Conservation (phyloP, 2,113 vertebrate species). For the Vireo altiloquus region DNA sequence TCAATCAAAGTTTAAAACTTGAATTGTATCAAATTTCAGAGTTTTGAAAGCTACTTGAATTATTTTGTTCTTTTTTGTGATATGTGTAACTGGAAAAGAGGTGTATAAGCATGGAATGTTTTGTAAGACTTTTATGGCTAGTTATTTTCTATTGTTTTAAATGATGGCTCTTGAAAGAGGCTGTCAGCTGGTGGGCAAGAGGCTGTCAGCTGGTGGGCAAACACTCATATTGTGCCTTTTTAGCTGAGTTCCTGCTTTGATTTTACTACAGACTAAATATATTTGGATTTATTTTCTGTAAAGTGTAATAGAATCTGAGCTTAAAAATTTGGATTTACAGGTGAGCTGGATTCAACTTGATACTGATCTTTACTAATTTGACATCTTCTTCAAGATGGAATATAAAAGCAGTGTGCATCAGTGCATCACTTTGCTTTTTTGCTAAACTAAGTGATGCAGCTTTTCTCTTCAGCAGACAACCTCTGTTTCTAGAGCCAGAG, state of each 20-base stretch:
- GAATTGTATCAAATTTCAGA: neutral
- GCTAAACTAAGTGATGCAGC: neutral
- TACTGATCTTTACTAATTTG: neutral
- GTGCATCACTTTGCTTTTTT: fast-evolving
- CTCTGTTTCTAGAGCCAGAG: neutral
- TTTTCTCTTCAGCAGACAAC: neutral
- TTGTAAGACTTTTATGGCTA: neutral
- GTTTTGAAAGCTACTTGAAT: neutral
- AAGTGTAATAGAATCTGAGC: neutral
- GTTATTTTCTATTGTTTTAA: neutral
- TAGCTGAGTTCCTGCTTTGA: neutral
- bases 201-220: neutral
- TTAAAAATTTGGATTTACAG: neutral
- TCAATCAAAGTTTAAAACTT: neutral
- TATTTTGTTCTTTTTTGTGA: neutral
- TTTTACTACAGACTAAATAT: neutral
- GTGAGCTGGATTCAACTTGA: neutral
- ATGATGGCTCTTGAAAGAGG: neutral
- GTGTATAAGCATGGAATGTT: neutral
- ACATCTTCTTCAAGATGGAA: neutral
- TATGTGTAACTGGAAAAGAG: neutral
- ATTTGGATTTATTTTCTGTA: neutral
- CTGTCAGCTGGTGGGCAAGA: neutral
- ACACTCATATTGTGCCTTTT: neutral
- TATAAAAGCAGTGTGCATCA: neutral